Evolutionary conservation across 2,113 vertebrate species (phyloP).

Genomic region (Bubo bubo): DNA sequence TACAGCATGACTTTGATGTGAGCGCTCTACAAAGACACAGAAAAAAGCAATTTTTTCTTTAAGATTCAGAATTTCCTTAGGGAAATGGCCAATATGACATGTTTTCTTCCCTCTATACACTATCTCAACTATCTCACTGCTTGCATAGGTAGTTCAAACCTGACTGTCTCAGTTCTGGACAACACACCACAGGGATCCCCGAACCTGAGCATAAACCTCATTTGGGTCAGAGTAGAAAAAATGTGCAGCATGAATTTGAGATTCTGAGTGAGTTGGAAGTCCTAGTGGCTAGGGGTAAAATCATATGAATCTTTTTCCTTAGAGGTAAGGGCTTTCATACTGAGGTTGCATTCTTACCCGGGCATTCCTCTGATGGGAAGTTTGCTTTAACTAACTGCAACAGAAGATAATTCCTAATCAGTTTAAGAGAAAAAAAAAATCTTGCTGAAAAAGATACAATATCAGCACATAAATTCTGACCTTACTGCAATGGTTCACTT

Average conservation of each 20-base stretch:
- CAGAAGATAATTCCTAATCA: neutral
- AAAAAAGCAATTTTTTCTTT: neutral
- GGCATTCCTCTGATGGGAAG: neutral
- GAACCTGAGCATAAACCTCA: neutral
- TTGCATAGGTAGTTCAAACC: neutral
- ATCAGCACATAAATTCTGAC: neutral
- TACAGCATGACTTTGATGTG: neutral
- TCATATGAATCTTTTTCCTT: neutral
- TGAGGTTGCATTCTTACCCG: neutral
- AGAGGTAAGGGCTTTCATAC: neutral
- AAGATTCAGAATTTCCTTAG: neutral
- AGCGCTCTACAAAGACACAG: neutral
- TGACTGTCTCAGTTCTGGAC: neutral
- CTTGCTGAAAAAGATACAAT: neutral
- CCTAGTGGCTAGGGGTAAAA: neutral
- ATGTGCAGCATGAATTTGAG: neutral
- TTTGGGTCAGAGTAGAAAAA: neutral
- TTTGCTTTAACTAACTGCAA: neutral
- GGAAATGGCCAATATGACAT: neutral
- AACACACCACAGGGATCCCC: neutral
- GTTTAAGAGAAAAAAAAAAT: neutral
- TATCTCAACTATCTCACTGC: neutral
- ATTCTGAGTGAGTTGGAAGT: neutral
- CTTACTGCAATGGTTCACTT: neutral
- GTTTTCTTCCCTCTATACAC: neutral